These are phyloP conservation scores for Heliconius ismenius DNA, from an alignment of 2,888 invertebrate species.

Conservation along the genomic window DNA sequence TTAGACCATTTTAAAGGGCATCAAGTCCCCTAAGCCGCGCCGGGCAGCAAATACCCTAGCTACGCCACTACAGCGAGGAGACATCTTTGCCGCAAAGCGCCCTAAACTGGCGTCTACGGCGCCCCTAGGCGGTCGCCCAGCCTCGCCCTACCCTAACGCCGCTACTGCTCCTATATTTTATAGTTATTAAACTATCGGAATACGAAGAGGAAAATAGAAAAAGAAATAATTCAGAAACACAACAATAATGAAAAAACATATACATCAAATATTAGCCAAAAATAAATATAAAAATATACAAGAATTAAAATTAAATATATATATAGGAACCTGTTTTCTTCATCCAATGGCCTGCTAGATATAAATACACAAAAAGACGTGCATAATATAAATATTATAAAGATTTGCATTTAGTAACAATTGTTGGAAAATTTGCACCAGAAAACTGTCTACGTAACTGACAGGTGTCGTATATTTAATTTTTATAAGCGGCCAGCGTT, in stretches of 20 bases:
- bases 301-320: neutral
- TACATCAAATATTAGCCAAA: neutral
- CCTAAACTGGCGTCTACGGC: too few species aligned
- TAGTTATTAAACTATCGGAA: too few species aligned
- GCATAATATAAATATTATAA: constrained; percentile 45
- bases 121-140: too few species aligned
- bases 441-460: constrained; percentile 1
- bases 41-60: too few species aligned
- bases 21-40: too few species aligned
- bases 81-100: too few species aligned
- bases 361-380: constrained; percentile 37
- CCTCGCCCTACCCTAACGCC: too few species aligned
- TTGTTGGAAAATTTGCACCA: neutral
- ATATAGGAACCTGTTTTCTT: constrained; percentile 50
- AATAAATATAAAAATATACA: neutral
- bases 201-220: too few species aligned
- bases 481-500: neutral
- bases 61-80: too few species aligned
- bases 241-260: neutral
- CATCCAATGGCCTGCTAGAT: constrained; percentile 53
- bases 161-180: too few species aligned
- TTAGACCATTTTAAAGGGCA: too few species aligned
- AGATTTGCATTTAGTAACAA: constrained; percentile 50
- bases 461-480: neutral
- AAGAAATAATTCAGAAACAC: too few species aligned